Conservation (phyloP, 1,140 invertebrate species). For the Hirudo medicinalis region DNA sequence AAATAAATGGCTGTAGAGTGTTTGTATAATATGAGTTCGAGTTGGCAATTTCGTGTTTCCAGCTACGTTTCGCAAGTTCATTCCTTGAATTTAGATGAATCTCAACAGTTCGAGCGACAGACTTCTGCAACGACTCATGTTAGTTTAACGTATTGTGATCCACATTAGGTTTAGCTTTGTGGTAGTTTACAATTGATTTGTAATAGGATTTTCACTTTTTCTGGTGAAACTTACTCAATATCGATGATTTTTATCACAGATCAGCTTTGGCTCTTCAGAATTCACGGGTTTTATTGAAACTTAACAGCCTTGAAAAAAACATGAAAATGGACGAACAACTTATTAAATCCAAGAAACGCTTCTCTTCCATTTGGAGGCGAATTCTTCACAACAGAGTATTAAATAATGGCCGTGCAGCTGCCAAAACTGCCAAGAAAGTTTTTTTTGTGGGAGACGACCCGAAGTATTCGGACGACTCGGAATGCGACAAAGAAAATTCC, state of each 20-base stretch:
- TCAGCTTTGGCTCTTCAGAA: slow-evolving; percentile 2
- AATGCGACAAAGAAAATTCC: neutral
- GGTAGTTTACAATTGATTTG: neutral
- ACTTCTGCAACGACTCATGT: slow-evolving; percentile 3
- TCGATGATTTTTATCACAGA: neutral
- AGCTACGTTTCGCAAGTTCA: slow-evolving; percentile 2
- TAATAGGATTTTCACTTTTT: neutral
- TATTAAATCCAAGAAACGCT: neutral
- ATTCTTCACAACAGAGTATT: neutral
- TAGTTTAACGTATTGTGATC: neutral
- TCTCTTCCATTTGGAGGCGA: neutral
- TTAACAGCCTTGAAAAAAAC: neutral
- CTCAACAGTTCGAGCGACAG: neutral
- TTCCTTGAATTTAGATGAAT: slow-evolving; percentile 8
- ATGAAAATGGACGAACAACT: slow-evolving; percentile 11
- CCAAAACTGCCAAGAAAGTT: neutral
- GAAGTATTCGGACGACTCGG: neutral
- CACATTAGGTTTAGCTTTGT: neutral
- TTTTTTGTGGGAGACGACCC: neutral
- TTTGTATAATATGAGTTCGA: neutral
- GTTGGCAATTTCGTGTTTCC: neutral
- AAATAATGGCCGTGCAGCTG: neutral
- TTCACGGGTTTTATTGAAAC: neutral
- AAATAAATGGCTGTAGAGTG: neutral
- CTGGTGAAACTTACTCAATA: neutral